These are phyloP conservation scores for Furcifer pardalis DNA, from an alignment of 2,797 vertebrate species.

Conservation along the genomic window DNA sequence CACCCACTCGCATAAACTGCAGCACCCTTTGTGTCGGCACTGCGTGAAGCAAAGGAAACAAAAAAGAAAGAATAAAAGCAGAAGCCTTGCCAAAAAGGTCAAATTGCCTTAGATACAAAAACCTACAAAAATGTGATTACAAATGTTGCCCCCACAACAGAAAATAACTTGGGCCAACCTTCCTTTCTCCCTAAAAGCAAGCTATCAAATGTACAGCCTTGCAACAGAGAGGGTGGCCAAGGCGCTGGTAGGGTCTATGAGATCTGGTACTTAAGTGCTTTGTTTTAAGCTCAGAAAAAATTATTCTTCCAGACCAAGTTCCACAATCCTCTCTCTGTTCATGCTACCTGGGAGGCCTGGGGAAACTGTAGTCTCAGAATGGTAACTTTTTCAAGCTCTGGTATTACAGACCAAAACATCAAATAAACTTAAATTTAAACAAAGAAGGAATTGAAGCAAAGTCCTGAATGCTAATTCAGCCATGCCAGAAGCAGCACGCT, in stretches of 20 bases:
- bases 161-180: constrained; percentile 54
- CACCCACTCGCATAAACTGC: constrained; percentile 55
- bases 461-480: constrained; percentile 42
- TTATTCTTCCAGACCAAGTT: no score
- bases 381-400: neutral
- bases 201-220: constrained; percentile 42
- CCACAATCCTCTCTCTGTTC: no score
- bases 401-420: constrained; percentile 31
- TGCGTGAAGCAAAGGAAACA: constrained; percentile 20
- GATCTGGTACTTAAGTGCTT: constrained; percentile 45
- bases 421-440: neutral
- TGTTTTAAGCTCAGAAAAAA: neutral
- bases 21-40: constrained; percentile 31
- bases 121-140: constrained; percentile 78
- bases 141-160: constrained; percentile 68
- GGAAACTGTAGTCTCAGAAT: no score
- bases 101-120: constrained; percentile 78
- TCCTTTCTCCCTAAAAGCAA: constrained; percentile 61
- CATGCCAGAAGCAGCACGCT: constrained; percentile 10
- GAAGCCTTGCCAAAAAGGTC: constrained; percentile 67
- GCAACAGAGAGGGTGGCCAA: constrained; percentile 42
- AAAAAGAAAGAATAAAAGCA: constrained; percentile 12
- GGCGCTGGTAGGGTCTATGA: constrained; percentile 10
- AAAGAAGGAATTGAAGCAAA: constrained; percentile 20
- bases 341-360: no score